Base-by-base conservation (phyloP, 2,888 invertebrate species). In the Watsonalla binaria region DNA sequence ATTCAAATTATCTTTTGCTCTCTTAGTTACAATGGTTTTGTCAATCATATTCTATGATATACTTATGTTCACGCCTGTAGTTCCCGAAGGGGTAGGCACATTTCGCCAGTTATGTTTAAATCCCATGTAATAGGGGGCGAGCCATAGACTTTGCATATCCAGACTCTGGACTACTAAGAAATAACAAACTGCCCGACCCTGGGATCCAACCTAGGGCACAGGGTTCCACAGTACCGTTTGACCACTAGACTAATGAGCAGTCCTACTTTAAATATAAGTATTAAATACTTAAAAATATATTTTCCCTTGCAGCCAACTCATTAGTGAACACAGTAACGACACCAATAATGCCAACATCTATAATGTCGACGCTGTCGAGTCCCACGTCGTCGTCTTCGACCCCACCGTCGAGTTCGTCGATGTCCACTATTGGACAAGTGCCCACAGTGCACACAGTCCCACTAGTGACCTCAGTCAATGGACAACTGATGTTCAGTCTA, bases 401-500 rank as follows among this genome's bases (percentile, higher is more conserved):
- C 4, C n/a, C 57, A 0, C 24, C 59, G 11, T 47, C 66, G 9
- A 34, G 58, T 5, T 2, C 42, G 46, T 14, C 53, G 8, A 13
- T 55, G 34, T 33, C 53, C 42, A 11, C 42, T 11, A 11, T 42
- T 8, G 42, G 42, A 11, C 11, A 8, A 37, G 39, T 49, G 6
- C 48, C 84, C 1, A 76, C 76, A 0, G 84, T 89, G 1, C 88
- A 87, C 57, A 87, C 87, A 0, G 82, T 90, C 58, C 90, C 90
- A 0, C 61, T 90, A 47, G 82, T 90, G 60, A 87, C 89, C 0
- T 84, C 89, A 0, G 83, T 90, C 55, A 90, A 90, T 46, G 90
- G 90, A 7, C 90, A 90, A 62, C 90, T 90, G 89, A 87, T 86
- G 61, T 85, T 90, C 66, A 87, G 89, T 58, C 66, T 90, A 53